A percentile compares a stretch with the other conserved stretches of the same genome.
phyloP scores from a whole-genome alignment of 2,888 invertebrate species.

The Coremacera marginata region DNA sequence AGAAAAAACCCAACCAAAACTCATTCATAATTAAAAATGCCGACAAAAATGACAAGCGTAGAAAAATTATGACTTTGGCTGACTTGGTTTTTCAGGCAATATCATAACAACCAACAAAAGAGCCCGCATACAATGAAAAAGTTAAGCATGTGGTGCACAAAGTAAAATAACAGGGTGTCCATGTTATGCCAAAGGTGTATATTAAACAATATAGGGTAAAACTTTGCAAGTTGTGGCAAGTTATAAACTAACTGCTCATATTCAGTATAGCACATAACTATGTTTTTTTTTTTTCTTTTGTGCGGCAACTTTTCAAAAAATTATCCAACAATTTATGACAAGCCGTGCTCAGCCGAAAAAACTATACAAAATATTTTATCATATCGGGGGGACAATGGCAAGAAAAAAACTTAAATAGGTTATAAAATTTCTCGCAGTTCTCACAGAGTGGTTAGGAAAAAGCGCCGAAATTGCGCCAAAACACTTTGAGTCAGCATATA shows the following conservation, averaged over 20 bases:
- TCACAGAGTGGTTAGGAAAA: not conserved
- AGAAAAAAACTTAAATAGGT: no score
- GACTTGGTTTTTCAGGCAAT: constrained; percentile 33
- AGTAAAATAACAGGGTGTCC: not conserved
- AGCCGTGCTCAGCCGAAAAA: no score
- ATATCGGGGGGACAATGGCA: no score
- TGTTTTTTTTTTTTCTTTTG: no score
- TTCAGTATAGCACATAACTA: no score
- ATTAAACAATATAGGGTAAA: not conserved
- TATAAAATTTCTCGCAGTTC: not conserved
- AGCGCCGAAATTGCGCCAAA: constrained; percentile 6
- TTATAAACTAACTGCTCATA: no score
- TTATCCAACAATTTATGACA: no score
- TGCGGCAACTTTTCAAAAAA: no score
- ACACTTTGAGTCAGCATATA: not conserved
- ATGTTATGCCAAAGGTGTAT: constrained; percentile 32
- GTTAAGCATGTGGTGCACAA: constrained; percentile 33
- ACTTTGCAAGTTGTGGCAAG: not conserved
- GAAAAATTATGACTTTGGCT: constrained; percentile 41
- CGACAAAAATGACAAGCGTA: constrained; percentile 43
- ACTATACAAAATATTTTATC: no score
- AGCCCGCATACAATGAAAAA: not conserved
- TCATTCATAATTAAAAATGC: constrained; percentile 40
- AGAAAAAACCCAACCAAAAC: not conserved
- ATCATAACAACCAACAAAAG: constrained; percentile 25